These are phyloP conservation scores for Strigamia transsilvanica DNA, from an alignment of 2,888 invertebrate genomes.

Conservation along the genomic window DNA sequence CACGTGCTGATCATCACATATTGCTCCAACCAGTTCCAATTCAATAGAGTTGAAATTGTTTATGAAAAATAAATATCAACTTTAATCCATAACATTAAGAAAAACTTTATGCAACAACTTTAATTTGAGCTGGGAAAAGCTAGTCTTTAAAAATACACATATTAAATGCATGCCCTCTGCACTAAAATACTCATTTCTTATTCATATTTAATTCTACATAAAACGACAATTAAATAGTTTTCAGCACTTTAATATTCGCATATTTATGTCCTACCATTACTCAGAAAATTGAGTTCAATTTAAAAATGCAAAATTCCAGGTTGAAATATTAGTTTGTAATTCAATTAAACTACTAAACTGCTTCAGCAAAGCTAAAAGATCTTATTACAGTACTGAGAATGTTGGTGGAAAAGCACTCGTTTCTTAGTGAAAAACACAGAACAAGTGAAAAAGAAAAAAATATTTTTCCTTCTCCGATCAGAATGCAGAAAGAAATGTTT, in stretches of 20 bases:
- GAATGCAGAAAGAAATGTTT: slow-evolving; percentile 27
- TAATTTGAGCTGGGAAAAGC: background rate
- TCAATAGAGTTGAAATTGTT: background rate
- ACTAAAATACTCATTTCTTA: slow-evolving; percentile 14
- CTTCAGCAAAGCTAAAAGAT: background rate
- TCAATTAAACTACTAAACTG: background rate
- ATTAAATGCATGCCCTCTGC: background rate
- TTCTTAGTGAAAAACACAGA: background rate
- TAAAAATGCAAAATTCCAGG: background rate
- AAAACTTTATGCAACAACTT: background rate
- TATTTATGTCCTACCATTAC: background rate
- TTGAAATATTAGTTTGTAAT: background rate
- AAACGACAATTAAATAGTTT: slow-evolving; percentile 10
- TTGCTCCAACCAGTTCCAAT: background rate
- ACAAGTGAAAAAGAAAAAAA: slow-evolving; percentile 1
- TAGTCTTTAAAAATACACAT: background rate
- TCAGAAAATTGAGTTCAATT: background rate
- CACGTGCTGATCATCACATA: slow-evolving; percentile 6
- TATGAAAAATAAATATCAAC: background rate
- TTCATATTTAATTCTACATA: slow-evolving; percentile 20
- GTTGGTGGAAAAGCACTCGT: slow-evolving; percentile 18
- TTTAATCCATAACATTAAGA: background rate
- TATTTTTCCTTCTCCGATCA: background rate
- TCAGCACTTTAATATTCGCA: background rate
- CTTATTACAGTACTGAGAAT: background rate